Evolutionary conservation across 2,888 invertebrate species (phyloP), one percentile per base, ranked within the genome.

Genomic region (Eupelmus urozonus): DNA sequence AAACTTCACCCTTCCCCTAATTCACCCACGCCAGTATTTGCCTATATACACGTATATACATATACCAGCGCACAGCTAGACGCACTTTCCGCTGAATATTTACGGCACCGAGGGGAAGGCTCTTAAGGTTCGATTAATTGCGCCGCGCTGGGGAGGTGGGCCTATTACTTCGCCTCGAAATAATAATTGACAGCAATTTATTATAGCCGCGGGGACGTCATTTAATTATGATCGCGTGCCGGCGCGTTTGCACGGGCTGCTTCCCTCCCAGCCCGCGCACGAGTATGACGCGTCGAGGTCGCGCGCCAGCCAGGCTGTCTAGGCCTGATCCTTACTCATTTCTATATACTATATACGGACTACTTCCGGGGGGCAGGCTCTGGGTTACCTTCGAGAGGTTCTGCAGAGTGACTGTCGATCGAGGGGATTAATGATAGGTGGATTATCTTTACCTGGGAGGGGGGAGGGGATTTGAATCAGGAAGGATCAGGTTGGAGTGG

Each of bases 141-240:
- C 9, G 23, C 1, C 62, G 62, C 23, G 59, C 42, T 13, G 57
- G 20, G 59, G 27, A 2, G 45, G 69, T 9, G 16, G 40, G 51
- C 62, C 51, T 62, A 51, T 72, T 72, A 72, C 62, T 51, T 72
- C 40, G 72, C 51, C 53, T 60, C 53, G 72, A 63, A 72, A 63
- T 72, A 63, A 34, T 72, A 72, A 72, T 72, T 63, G 72, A 63
- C 72, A 55, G 53, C 63, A 63, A 72, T 72, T 72, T 72, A 72
- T 72, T 72, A 72, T 40, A 40, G 23, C 23, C n/a, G 45, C 51
- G 34, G 42, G 42, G 25, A 62, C 49, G 62, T 62, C 51, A 55
- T 72, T 72, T 72, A 72, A 72, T 62, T 72, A 72, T 2, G 72
- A 62, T 72, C 63, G 72, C 72, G 72, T 72, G 72, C 62, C 40